Evolutionary conservation across 2,888 invertebrate genomes (phyloP), one percentile per base, ranked within the genome.

Genomic region (Melanargia galathea): DNA sequence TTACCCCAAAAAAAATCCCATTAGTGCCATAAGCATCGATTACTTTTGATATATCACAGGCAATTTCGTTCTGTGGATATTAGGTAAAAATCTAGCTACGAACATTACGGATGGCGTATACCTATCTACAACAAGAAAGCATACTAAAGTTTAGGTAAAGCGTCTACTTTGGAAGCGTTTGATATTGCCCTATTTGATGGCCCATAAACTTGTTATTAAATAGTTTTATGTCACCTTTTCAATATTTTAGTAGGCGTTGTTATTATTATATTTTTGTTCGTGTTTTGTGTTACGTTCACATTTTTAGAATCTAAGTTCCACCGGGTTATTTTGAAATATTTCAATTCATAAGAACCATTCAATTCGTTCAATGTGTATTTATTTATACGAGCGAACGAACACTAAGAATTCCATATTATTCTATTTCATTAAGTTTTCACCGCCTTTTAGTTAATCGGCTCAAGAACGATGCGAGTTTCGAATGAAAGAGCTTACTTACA

Each of bases 401-500:
- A 55, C 2, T 22, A 61, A 57, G 30, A 54, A 58, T 30, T 40
- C 30, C 24, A 56, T 48, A 30, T 33, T 83, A 83, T 84, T 82
- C 74, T 72, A 74, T 73, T 74, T 80, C 82, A 87, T 89, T 84
- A 84, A 84, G 83, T 82, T 86, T 87, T 86, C 83, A 82, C 80
- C 78, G 80, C 80, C 82, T 83, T 82, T 83, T 82, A 83, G 83
- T 78, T 83, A 86, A 88, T 84, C 84, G 84, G 84, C 85, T 87
- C 84, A 73, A 77, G 78, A 77, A 79, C 77, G 77, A 71, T 70
- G 75, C 76, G n/a, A 66, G 67, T 78, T 79, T 75, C 76, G 79
- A 80, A 82, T 77, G 83, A 82, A 84, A 83, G 81, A 83, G 85
- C 84, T 87, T 88, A 86, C 85, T 87, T 89, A 87, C 85, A 88